Evolutionary conservation across 2,888 invertebrate species (phyloP).

Genomic region (Auanema freiburgensis): DNA sequence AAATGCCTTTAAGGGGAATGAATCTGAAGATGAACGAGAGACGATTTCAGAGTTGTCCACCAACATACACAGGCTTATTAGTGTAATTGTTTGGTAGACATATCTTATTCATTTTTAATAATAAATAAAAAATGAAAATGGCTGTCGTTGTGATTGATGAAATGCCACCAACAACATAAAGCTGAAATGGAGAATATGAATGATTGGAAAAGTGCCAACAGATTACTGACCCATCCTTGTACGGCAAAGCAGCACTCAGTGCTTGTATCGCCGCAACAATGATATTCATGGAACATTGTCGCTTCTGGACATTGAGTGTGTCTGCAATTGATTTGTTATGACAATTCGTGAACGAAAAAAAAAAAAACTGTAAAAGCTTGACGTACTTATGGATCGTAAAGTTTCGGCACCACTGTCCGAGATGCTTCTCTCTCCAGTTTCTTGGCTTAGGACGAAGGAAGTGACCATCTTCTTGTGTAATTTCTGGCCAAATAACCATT

Average conservation of each 20-base stretch:
- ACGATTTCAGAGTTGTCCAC: no score
- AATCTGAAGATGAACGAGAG: no score
- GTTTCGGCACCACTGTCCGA: constrained; percentile 62
- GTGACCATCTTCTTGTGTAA: constrained; percentile 23
- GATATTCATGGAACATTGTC: constrained; percentile 57
- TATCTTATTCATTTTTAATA: constrained; percentile 35
- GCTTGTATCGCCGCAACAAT: constrained; percentile 53
- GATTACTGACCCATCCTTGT: constrained; percentile 53
- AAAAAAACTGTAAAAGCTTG: background rate
- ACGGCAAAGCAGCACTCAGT: constrained; percentile 61
- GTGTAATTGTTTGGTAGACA: constrained; percentile 14
- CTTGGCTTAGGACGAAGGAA: constrained; percentile 30
- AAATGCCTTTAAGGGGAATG: no score
- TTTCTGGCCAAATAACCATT: constrained; percentile 36
- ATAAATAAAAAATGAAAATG: constrained; percentile 28
- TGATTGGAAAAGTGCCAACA: background rate
- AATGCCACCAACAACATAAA: constrained; percentile 32
- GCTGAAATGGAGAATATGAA: constrained; percentile 22
- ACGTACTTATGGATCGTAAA: constrained; percentile 51
- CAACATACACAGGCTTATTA: no score
- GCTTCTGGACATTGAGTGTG: constrained; percentile 60
- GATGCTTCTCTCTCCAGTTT: constrained; percentile 56
- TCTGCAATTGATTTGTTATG: constrained; percentile 29
- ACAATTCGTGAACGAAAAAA: background rate
- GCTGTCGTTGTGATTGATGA: constrained; percentile 28